Evolutionary conservation across 2,113 vertebrate genomes (phyloP).

Genomic region (Pica pica): DNA sequence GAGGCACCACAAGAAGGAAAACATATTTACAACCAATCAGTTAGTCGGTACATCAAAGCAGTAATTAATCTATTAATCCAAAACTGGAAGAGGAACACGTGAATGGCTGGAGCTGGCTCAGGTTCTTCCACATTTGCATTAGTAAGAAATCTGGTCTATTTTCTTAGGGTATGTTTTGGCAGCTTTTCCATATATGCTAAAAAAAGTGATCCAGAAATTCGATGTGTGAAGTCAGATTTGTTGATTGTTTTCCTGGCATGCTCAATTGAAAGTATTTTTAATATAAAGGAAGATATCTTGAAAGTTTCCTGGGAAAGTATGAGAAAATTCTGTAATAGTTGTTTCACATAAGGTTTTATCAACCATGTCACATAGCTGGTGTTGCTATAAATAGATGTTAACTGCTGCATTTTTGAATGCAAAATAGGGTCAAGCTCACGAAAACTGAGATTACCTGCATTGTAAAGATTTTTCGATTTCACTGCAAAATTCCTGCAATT

Average conservation of each 20-base stretch:
- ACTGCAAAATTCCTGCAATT: not conserved
- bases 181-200: not conserved
- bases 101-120: not conserved
- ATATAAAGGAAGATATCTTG: not conserved
- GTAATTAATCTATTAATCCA: slow-evolving; percentile 27
- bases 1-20: slow-evolving; percentile 2
- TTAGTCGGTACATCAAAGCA: not conserved
- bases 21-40: slow-evolving; percentile 31
- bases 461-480: not conserved
- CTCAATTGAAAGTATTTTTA: not conserved
- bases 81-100: not conserved
- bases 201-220: not conserved
- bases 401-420: not conserved
- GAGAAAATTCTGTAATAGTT: not conserved
- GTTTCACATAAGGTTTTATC: not conserved
- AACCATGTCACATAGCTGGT: not conserved
- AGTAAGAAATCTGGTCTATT: slow-evolving; percentile 7
- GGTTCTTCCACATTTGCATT: slow-evolving; percentile 11
- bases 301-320: not conserved
- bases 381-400: not conserved
- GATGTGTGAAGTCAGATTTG: not conserved
- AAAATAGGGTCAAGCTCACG: not conserved
- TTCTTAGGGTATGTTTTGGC: not conserved
- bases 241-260: not conserved
- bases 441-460: not conserved